Evolutionary conservation across 2,888 invertebrate genomes (phyloP).

Genomic region (Pterostichus madidus): DNA sequence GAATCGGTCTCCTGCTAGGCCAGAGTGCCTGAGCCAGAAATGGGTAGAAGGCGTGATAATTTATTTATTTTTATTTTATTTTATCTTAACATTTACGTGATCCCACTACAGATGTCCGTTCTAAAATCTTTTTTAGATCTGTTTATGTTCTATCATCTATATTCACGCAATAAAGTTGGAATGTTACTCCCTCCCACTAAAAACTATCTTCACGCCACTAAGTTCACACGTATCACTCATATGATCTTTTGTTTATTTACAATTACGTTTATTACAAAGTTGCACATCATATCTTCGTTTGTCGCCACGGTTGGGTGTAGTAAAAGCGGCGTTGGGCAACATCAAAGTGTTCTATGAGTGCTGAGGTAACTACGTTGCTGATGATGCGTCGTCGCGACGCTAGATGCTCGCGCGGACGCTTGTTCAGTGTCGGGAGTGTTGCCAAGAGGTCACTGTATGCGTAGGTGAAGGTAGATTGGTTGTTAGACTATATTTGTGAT

Average conservation of each 20-base stretch:
- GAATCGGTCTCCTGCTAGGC: too few species aligned
- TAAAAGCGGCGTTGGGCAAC: not conserved
- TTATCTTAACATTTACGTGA: too few species aligned
- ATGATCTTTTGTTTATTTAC: not conserved
- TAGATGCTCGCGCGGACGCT: not conserved
- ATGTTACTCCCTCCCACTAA: too few species aligned
- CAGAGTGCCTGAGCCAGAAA: too few species aligned
- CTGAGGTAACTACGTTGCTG: not conserved
- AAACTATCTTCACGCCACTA: too few species aligned
- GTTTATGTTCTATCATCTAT: too few species aligned
- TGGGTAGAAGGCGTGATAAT: too few species aligned
- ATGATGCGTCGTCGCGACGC: conserved; percentile 18
- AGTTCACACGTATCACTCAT: too few species aligned
- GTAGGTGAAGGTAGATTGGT: not conserved
- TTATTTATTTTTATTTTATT: too few species aligned
- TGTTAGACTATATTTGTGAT: not conserved
- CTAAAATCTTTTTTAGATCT: too few species aligned
- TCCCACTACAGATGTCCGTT: too few species aligned
- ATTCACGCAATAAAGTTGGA: too few species aligned
- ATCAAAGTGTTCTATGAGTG: conserved; percentile 4
- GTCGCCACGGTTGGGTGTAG: not conserved
- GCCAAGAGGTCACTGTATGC: not conserved
- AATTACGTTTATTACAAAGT: not conserved
- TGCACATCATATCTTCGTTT: not conserved
- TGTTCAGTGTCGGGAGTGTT: not conserved